Conservation (phyloP, 2,888 invertebrate species). For the Plebejus melissa region DNA sequence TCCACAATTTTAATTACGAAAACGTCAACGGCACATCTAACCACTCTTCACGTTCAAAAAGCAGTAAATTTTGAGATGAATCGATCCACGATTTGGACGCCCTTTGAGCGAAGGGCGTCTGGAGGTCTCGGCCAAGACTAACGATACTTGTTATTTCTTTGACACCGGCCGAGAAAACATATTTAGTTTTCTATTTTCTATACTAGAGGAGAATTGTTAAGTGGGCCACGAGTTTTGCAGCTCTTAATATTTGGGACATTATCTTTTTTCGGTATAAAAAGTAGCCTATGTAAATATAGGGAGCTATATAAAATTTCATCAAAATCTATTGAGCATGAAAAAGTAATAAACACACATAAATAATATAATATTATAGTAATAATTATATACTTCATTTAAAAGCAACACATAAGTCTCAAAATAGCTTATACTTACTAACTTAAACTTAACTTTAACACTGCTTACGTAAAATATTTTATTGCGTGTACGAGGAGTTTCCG, state of each 20-base stretch:
- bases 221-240: not conserved
- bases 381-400: too few species aligned
- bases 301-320: too few species aligned
- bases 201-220: not conserved
- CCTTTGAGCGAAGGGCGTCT: slow-evolving; percentile 53
- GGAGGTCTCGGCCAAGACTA: slow-evolving; percentile 57
- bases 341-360: too few species aligned
- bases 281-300: too few species aligned
- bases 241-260: too few species aligned
- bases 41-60: not conserved
- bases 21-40: not conserved
- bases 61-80: slow-evolving; percentile 3
- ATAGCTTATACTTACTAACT: too few species aligned
- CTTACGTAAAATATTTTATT: too few species aligned
- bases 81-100: not conserved
- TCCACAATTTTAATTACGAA: not conserved
- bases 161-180: slow-evolving; percentile 31
- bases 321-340: too few species aligned
- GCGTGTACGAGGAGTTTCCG: not conserved
- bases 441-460: too few species aligned
- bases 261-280: too few species aligned
- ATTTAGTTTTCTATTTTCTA: slow-evolving; percentile 18
- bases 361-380: too few species aligned
- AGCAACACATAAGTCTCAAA: not conserved
- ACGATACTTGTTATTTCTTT: slow-evolving; percentile 60